Percentiles rank a stretch among this genome's conserved stretches.
phyloP scores from a whole-genome alignment of 2,113 vertebrate genomes.

The Lota lota region DNA sequence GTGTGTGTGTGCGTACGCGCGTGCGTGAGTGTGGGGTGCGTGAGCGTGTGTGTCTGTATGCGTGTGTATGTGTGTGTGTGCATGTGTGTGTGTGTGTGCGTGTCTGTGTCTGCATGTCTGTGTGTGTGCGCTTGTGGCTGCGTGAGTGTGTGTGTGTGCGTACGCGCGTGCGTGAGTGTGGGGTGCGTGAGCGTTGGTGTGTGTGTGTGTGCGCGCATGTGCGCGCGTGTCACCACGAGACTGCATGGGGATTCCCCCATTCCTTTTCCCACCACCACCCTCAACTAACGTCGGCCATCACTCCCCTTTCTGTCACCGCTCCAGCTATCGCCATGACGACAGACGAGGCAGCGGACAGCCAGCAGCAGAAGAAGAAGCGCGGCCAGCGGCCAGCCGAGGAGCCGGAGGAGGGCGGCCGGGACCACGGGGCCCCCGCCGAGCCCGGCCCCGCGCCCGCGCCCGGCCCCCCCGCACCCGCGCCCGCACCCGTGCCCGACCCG shows the following conservation, averaged over 20 bases:
- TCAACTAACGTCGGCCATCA: neutral
- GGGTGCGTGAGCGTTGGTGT: no score
- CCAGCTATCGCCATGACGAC: constrained; percentile 90
- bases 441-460: constrained; percentile 43
- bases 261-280: neutral
- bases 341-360: constrained; percentile 79
- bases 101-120: constrained; percentile 4
- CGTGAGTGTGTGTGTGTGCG: constrained; percentile 4
- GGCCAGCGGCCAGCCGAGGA: constrained; percentile 46
- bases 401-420: constrained; percentile 52
- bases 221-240: neutral
- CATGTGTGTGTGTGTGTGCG: neutral
- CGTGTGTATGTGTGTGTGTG: neutral
- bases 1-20: no score
- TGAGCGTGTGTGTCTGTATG: neutral
- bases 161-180: constrained; percentile 8
- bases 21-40: neutral
- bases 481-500: constrained; percentile 72
- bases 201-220: neutral
- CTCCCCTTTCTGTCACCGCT: neutral
- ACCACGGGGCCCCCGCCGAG: constrained; percentile 30
- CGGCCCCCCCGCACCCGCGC: constrained; percentile 75
- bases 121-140: neutral
- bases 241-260: no score
- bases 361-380: constrained; percentile 73